Conservation (phyloP, 2,888 invertebrate species). For the Adelognathus sp. region DNA sequence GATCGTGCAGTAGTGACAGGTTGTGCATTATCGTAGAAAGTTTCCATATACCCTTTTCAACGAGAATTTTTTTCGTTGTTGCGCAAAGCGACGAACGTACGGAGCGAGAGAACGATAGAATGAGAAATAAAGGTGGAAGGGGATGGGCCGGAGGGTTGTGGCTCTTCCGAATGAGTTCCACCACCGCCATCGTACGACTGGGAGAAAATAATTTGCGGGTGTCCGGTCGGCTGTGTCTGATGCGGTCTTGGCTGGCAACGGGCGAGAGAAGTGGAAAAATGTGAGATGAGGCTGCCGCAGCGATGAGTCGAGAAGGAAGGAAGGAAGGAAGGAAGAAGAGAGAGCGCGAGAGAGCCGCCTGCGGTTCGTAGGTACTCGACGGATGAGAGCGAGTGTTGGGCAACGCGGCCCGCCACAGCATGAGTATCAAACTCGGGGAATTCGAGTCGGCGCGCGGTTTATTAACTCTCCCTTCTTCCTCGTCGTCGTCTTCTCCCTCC, state of each 20-base stretch:
- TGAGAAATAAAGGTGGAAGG: constrained; percentile 9
- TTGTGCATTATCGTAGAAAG: background rate
- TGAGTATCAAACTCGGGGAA: constrained; percentile 9
- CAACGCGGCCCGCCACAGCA: constrained; percentile 12
- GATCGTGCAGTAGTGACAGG: background rate
- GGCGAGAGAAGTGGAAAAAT: constrained; percentile 37
- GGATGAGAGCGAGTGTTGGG: constrained; percentile 8
- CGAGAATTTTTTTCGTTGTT: background rate
- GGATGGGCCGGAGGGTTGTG: constrained; percentile 31
- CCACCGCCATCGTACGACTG: no score
- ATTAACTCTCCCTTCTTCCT: no score
- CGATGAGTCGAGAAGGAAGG: constrained; percentile 21
- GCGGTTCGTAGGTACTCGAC: constrained; percentile 33
- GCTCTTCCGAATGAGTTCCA: constrained; percentile 68
- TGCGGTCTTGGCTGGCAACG: constrained; percentile 68
- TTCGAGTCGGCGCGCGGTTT: constrained; percentile 37
- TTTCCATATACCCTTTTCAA: background rate
- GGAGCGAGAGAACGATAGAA: background rate
- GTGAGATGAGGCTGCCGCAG: constrained; percentile 10
- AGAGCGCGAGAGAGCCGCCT: constrained; percentile 48
- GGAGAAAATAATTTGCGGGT: constrained; percentile 78
- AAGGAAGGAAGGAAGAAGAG: constrained; percentile 54
- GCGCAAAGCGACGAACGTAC: background rate
- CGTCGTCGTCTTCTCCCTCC: background rate
- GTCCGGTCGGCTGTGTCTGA: constrained; percentile 71